Percentiles rank a stretch among this genome's conserved stretches.
Evolutionary conservation across 2,113 vertebrate species (phyloP).

Genomic region (Istiophorus platypterus): DNA sequence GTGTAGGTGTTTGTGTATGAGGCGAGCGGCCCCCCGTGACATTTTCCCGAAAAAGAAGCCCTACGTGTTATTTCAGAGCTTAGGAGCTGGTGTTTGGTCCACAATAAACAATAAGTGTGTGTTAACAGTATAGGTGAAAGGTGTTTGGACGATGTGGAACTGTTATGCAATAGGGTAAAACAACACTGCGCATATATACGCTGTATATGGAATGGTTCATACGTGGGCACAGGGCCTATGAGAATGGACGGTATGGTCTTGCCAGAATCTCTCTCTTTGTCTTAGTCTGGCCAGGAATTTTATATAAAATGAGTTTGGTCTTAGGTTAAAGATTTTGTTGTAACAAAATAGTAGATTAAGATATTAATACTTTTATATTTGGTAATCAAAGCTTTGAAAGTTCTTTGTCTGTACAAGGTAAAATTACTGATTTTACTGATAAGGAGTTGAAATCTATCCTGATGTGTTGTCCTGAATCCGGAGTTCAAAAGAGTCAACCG

Average conservation of each 20-base stretch:
- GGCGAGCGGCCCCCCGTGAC: conserved; percentile 20
- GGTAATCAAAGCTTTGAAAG: conserved; percentile 5
- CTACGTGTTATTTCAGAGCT: conserved; percentile 38
- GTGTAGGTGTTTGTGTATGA: conserved; percentile 52
- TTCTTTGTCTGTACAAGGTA: too few relatives aligned
- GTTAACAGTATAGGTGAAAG: conserved; percentile 14
- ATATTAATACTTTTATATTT: conserved; percentile 26
- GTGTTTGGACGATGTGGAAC: conserved; percentile 4
- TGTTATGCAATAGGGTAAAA: conserved; percentile 49
- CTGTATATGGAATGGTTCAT: not conserved
- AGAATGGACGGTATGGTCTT: not conserved
- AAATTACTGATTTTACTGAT: not conserved
- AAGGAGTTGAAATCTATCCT: not conserved
- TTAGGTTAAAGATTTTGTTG: conserved; percentile 29
- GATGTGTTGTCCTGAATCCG: not conserved
- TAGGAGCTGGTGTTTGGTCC: conserved; percentile 40
- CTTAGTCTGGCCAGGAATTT: conserved; percentile 20
- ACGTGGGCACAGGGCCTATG: not conserved
- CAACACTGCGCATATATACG: conserved; percentile 8
- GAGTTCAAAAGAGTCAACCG: too few relatives aligned
- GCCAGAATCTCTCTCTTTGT: conserved; percentile 18
- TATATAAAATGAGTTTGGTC: not conserved
- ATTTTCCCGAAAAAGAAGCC: conserved; percentile 31
- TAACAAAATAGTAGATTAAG: conserved; percentile 27
- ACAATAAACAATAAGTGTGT: conserved; percentile 29